These are phyloP conservation scores for Lagorchestes hirsutus DNA, from an alignment of 2,797 vertebrate genomes.

Conservation along the genomic window DNA sequence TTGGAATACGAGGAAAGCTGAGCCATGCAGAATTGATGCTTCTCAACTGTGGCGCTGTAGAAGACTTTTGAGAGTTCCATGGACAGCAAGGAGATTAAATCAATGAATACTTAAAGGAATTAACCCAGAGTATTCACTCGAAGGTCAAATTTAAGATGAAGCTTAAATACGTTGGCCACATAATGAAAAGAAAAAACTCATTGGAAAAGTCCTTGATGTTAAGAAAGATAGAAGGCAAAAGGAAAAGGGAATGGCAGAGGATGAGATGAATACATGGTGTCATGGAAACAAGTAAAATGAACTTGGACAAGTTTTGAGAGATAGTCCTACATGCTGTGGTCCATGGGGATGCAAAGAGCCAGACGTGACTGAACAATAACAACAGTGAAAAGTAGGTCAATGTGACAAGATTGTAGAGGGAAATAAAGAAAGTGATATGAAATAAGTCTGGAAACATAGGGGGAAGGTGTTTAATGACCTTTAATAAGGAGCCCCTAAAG, in stretches of 20 bases:
- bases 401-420: background rate
- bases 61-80: background rate
- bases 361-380: background rate
- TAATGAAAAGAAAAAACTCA: background rate
- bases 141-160: background rate
- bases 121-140: background rate
- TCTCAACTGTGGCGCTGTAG: background rate
- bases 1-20: background rate
- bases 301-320: background rate
- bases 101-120: background rate
- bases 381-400: background rate
- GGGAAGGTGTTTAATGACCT: background rate
- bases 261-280: background rate
- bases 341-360: background rate
- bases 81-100: background rate
- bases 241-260: background rate
- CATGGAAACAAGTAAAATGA: background rate
- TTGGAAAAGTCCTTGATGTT: background rate
- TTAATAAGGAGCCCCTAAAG: background rate
- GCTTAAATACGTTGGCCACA: background rate
- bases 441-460: background rate
- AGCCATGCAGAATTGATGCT: background rate
- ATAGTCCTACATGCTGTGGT: background rate
- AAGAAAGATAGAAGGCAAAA: background rate
- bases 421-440: background rate